These are phyloP conservation scores for Sceloporus undulatus DNA, from an alignment of 2,113 vertebrate species.

Conservation along the genomic window DNA sequence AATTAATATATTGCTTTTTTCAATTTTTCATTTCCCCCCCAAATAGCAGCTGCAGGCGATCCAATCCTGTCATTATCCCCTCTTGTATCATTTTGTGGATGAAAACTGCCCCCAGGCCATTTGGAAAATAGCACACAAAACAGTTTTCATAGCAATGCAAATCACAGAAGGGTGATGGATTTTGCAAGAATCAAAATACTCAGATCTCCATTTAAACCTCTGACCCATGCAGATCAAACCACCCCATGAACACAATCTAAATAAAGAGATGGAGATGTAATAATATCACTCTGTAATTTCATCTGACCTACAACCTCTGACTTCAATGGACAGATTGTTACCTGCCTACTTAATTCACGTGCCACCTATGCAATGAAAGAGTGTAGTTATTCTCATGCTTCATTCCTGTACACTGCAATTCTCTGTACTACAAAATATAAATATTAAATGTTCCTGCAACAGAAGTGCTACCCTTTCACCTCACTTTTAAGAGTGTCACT, in stretches of 20 bases:
- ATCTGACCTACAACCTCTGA: not conserved
- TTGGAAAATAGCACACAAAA: too few species aligned
- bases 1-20: not conserved
- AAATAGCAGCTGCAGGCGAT: not conserved
- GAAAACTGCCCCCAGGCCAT: too few species aligned
- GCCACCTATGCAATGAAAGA: not conserved
- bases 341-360: not conserved
- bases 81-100: too few species aligned
- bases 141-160: too few species aligned
- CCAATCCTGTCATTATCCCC: not conserved
- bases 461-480: not conserved
- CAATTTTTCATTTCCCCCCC: too few species aligned
- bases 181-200: too few species aligned
- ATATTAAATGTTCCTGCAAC: not conserved
- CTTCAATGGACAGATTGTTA: not conserved
- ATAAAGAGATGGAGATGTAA: not conserved
- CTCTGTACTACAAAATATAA: not conserved
- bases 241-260: too few species aligned
- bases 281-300: not conserved
- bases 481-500: not conserved
- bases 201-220: too few species aligned
- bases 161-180: too few species aligned
- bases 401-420: not conserved
- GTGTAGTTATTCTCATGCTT: not conserved
- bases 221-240: too few species aligned